Percentiles rank a stretch among this genome's conserved stretches.
Conservation (phyloP, 23 tunicate genomes). For the Diplosoma virens region DNA sequence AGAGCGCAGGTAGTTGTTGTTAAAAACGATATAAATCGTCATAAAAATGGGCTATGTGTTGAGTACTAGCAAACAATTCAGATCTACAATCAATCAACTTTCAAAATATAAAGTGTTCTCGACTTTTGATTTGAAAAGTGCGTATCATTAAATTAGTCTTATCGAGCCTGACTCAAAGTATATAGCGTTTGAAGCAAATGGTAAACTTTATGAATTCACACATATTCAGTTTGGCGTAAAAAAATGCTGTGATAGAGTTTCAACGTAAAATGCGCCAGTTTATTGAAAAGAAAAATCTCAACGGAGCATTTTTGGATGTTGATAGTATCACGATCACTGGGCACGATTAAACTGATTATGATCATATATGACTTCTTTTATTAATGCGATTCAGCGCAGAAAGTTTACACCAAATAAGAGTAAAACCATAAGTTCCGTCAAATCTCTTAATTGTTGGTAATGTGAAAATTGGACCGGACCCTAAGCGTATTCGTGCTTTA, state of each 20-base stretch:
- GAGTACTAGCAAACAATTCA: no score
- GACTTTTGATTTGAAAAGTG: not conserved
- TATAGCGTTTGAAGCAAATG: not conserved
- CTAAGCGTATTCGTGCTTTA: not conserved
- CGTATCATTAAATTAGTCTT: not conserved
- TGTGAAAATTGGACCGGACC: not conserved
- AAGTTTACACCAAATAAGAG: not conserved
- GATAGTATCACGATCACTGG: conserved; percentile 9
- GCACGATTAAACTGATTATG: not conserved
- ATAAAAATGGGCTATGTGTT: no score
- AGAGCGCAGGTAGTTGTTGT: no score
- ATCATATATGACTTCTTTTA: not conserved
- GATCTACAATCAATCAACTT: not conserved
- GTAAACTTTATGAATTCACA: not conserved
- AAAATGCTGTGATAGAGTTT: not conserved
- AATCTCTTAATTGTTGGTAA: not conserved
- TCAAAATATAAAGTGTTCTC: not conserved
- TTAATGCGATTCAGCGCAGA: not conserved
- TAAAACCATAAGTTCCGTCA: no score
- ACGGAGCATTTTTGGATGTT: not conserved
- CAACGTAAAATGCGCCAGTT: conserved; percentile 1
- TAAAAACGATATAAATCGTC: no score
- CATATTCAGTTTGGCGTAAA: conserved; percentile 1
- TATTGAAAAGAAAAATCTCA: not conserved
- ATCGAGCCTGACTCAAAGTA: not conserved